phyloP scores from a whole-genome alignment of 2,113 vertebrate genomes.

The Uropsilus gracilis region DNA sequence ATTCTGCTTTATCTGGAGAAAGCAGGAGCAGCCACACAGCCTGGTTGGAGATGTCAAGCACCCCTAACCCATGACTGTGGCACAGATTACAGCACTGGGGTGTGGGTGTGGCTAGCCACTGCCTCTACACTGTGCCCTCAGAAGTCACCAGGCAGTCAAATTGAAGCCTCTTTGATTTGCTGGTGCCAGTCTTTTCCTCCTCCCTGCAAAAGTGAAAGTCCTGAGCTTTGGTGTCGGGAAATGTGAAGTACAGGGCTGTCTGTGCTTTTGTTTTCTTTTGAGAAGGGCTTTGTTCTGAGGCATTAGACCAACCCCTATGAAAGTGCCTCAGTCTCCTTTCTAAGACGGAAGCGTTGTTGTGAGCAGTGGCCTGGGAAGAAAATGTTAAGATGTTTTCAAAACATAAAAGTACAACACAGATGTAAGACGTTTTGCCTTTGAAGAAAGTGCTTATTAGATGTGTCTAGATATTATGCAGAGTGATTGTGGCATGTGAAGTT shows the following conservation, averaged over 20 bases:
- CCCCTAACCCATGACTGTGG: not conserved
- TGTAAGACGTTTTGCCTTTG: slow-evolving; percentile 36
- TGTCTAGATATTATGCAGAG: slow-evolving; percentile 26
- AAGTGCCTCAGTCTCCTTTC: not conserved
- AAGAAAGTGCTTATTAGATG: slow-evolving; percentile 58
- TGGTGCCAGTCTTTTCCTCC: not conserved
- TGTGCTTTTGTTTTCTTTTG: not conserved
- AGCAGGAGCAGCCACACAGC: not conserved
- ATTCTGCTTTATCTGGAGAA: not conserved
- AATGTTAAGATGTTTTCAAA: not conserved
- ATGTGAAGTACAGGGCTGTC: not conserved
- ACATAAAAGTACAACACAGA: not conserved
- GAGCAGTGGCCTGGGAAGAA: not conserved
- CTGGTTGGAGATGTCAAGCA: not conserved
- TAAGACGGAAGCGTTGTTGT: not conserved
- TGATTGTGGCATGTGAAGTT: not conserved
- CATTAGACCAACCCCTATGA: not conserved
- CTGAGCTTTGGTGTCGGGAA: not conserved
- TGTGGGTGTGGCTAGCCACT: no score
- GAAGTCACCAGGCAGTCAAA: not conserved
- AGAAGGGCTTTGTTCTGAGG: not conserved
- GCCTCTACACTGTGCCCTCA: not conserved
- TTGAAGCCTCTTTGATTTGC: not conserved
- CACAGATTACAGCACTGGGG: not conserved
- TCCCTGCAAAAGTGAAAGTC: not conserved